Evolutionary conservation across 2,797 vertebrate genomes (phyloP), one percentile per base, ranked within the genome.

Genomic region (Cyprinella venusta): DNA sequence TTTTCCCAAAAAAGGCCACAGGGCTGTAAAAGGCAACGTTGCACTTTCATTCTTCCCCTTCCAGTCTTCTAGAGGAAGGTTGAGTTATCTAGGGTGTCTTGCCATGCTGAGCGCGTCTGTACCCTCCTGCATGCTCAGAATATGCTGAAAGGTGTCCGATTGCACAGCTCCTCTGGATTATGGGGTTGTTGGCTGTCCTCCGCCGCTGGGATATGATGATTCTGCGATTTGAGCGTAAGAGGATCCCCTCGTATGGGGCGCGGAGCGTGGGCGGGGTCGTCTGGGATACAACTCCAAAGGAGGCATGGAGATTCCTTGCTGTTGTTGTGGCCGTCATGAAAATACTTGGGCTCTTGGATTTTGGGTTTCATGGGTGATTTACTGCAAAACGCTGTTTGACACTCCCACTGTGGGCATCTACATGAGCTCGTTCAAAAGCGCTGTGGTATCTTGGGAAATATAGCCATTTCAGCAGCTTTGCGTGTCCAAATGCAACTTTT

Each of bases 41-140:
- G 92, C 88, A 70, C 91, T 92, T 91, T 90, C 87, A 87, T 88
- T 92, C 93, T 93, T 90, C 90, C 90, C 91, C 86, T 26, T 78
- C n/a, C 74, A 65, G 86, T 87, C 68, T 64, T 80, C 85, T 89
- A 86, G 88, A 83, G 90, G 87, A 70, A 86, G 89, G 90, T 91
- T 79, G 45, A 86, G 89, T 80, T 78, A 80, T 90, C 81, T 89
- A 81, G 89, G 90, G 89, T 87, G 91, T 93, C 90, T 91, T 91
- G 89, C 71, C 90, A 88, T 86, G 88, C 88, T 89, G 91, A 81
- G 90, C 91, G 90, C 87, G 90, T 91, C 90, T 87, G 87, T 91
- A 92, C 91, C 92, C 89, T 93, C 92, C 90, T 91, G 91, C 90
- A 90, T 93, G 91, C 92, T 93, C 92, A 91, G 93, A 94, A 95